Base-by-base conservation (phyloP, 2,113 vertebrate species). In the Dipodomys spectabilis region DNA sequence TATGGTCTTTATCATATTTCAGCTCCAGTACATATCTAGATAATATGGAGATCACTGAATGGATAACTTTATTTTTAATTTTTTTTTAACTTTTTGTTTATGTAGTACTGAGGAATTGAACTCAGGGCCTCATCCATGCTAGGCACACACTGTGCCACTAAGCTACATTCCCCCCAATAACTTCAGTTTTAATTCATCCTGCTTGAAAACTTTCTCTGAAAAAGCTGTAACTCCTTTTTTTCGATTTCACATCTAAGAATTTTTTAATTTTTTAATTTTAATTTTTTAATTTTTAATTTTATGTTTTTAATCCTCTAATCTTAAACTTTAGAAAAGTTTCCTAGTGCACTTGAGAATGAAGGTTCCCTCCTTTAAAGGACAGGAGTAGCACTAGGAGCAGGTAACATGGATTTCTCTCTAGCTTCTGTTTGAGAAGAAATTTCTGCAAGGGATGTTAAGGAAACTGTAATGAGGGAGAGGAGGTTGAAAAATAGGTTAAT, bases 401-500 rank as follows among this genome's bases (percentile, higher is more conserved):
- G 72, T 93, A 39, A 35, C 11, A 30, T 30, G 23, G 79, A 45
- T 82, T 68, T 92, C 53, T 77, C 15, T 53, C 60, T 35, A 44
- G 23, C 65, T 67, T 93, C 71, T 91, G 85, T 82, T 93, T 91
- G 92, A 72, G 77, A 68, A 78, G 74, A 39, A 3, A 39, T 89
- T 87, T 94, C 78, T 91, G 16, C 10, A 81, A 53, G 53, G 62
- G 57, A 80, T 94, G 75, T 89, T 94, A 72, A 93, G 74, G 72
- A 80, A 92, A 85, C 28, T 88, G 57, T 57, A 89, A 30, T 78
- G 57, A 94, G 75, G 44, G 91, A 83, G 90, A 68, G 27, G 79
- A 90, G 53, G 32, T 87, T 94, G 80, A 92, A 83, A 93, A 89
- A 91, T 81, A 91, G 80, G 68, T 92, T 89, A 86, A 95, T 96